phyloP scores from a whole-genome alignment of 1,140 invertebrate genomes.

The Macrosteles quadrilineatus region DNA sequence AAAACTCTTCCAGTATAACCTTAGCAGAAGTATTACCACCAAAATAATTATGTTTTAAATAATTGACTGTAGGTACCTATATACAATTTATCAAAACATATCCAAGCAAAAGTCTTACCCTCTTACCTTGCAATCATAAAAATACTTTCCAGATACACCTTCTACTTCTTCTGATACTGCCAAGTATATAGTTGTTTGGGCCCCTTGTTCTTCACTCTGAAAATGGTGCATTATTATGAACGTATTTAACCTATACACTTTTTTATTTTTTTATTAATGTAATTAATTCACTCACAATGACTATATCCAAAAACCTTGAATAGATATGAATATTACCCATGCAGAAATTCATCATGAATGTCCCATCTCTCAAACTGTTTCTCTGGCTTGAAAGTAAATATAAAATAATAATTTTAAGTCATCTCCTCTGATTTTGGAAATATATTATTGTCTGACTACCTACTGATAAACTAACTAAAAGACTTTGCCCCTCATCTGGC shows the following conservation, averaged over 20 bases:
- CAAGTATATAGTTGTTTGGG: slow-evolving; percentile 77
- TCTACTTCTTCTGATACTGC: slow-evolving; percentile 77
- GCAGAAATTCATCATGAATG: not conserved
- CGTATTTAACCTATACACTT: not conserved
- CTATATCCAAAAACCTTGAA: too few species aligned
- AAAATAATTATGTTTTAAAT: too few species aligned
- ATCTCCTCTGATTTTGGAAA: not conserved
- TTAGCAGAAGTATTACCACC: too few species aligned
- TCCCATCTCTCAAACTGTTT: not conserved
- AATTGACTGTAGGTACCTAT: too few species aligned
- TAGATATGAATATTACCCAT: not conserved
- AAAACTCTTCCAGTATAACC: too few species aligned
- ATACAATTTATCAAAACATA: too few species aligned
- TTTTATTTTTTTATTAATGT: not conserved
- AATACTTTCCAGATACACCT: slow-evolving; percentile 78
- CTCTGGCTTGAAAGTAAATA: not conserved
- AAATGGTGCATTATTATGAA: not conserved
- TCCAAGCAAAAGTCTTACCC: not conserved
- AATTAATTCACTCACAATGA: too few species aligned
- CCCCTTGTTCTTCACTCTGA: slow-evolving; percentile 65
- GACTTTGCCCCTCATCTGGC: too few species aligned
- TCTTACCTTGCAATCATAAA: slow-evolving; percentile 75
- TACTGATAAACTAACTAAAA: too few species aligned
- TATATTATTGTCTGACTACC: not conserved
- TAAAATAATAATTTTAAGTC: not conserved